Base-by-base conservation (phyloP, 2,113 vertebrate genomes). In the Callocephalon fimbriatum region DNA sequence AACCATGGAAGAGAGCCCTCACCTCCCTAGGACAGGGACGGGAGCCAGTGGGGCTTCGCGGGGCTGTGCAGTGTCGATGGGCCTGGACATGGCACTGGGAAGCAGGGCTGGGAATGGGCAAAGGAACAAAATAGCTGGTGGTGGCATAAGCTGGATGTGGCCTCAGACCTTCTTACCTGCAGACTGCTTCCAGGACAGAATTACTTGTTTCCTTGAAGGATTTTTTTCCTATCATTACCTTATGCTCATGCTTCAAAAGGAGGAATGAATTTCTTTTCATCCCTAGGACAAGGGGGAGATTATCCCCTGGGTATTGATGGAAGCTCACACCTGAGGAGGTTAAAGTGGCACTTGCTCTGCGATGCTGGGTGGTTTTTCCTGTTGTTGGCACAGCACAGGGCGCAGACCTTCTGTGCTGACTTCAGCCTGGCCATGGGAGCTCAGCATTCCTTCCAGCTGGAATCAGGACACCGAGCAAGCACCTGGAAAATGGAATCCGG, bases 391-490 rank as follows among this genome's bases (percentile, higher is more conserved):
- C 14, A 29, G 59, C 59, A 14, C 68, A 58, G 32, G 32, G n/a
- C 2, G 25, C 75, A 72, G 37, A 75, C 21, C 12, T 45, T 22
- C 59, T 3, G 44, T 15, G 35, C 44, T 20, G 15, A 2, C 32
- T 31, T 21, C 67, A 22, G 15, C 6, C 22, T 0, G 0, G 35
- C 58, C 3, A 1, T 6, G 53, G 27, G 12, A 0, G 0, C 62
- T 65, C 1, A 4, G 31, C 45, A 19, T 37, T 75, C 56, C 59
- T 53, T 25, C 70, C 20, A 10, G 13, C 45, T 12, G 66, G 19
- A 3, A 44, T 6, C 19, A 45, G 45, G 70, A 16, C 74, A n/a
- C 15, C 0, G 1, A 54, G 42, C 1, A 1, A 23, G 42, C 51
- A 47, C 4, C 6, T 1, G 25, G 53, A 47, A 56, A 18, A 35